Conservation (phyloP, 2,797 vertebrate species). For the Phylloscopus collybita region DNA sequence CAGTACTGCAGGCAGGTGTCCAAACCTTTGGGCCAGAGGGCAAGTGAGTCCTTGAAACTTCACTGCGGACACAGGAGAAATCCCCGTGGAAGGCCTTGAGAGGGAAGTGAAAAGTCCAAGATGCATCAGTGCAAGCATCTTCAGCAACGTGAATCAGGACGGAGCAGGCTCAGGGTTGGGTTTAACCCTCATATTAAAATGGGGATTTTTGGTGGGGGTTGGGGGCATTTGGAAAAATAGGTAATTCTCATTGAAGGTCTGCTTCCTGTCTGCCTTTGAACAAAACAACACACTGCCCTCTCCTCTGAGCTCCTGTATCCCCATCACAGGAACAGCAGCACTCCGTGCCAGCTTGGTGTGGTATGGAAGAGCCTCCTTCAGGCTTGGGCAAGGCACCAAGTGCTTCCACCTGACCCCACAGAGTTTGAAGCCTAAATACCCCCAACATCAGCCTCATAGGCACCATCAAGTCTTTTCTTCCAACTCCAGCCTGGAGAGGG, state of each 20-base stretch:
- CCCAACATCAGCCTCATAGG: neutral
- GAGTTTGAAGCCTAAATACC: neutral
- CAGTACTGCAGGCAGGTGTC: neutral
- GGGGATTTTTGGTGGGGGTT: neutral
- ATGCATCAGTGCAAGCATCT: neutral
- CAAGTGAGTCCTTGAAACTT: conserved; percentile 34
- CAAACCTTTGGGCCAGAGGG: conserved; percentile 42
- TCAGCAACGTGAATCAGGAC: neutral
- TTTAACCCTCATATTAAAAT: neutral
- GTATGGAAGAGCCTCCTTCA: neutral
- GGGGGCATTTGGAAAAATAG: neutral
- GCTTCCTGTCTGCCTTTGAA: neutral
- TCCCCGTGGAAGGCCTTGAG: neutral
- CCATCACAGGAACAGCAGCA: neutral
- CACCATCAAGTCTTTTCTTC: neutral
- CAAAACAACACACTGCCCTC: neutral
- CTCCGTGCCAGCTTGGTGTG: neutral
- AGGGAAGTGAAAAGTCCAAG: neutral
- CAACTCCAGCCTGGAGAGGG: neutral
- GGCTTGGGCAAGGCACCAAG: neutral
- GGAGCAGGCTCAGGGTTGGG: rapidly evolving
- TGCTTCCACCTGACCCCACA: neutral
- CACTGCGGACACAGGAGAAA: neutral
- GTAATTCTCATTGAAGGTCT: neutral
- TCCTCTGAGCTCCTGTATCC: neutral